Evolutionary conservation across 2,888 invertebrate species (phyloP).

Genomic region (Pheosia gnoma): DNA sequence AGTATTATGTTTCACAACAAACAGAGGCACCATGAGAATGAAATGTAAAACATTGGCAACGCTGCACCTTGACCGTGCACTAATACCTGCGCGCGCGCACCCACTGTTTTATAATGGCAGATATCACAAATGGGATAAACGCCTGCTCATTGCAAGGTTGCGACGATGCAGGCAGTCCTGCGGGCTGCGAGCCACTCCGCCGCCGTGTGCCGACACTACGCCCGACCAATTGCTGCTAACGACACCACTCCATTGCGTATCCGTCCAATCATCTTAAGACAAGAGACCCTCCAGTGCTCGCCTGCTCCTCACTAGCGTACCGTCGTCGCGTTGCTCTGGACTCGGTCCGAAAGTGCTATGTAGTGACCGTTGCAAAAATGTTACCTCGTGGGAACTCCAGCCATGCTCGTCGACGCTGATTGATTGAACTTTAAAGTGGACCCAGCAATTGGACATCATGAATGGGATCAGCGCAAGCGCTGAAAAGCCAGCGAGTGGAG

Average conservation of each 20-base stretch:
- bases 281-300: slow-evolving; percentile 69
- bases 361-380: slow-evolving; percentile 28
- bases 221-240: slow-evolving; percentile 77
- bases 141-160: slow-evolving; percentile 80
- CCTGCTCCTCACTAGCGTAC: slow-evolving; percentile 50
- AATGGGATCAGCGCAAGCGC: slow-evolving; percentile 69
- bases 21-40: slow-evolving; percentile 25
- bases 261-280: slow-evolving; percentile 79
- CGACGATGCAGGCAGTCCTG: slow-evolving; percentile 69
- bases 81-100: slow-evolving; percentile 63
- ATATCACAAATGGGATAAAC: slow-evolving; percentile 80
- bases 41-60: slow-evolving; percentile 39
- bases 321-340: slow-evolving; percentile 34
- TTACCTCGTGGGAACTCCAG: slow-evolving; percentile 28
- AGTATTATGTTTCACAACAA: neutral
- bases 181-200: slow-evolving; percentile 57
- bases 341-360: slow-evolving; percentile 35
- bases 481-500: slow-evolving; percentile 63
- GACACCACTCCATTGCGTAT: slow-evolving; percentile 78
- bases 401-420: slow-evolving; percentile 50
- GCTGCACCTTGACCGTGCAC: slow-evolving; percentile 79
- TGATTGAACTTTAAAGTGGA: slow-evolving; percentile 51
- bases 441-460: slow-evolving; percentile 58
- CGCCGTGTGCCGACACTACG: slow-evolving; percentile 67
- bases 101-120: slow-evolving; percentile 72